Percentiles rank a stretch among this genome's conserved stretches.
phyloP scores from a whole-genome alignment of 2,797 vertebrate species.

The Lagocephalus sceleratus region DNA sequence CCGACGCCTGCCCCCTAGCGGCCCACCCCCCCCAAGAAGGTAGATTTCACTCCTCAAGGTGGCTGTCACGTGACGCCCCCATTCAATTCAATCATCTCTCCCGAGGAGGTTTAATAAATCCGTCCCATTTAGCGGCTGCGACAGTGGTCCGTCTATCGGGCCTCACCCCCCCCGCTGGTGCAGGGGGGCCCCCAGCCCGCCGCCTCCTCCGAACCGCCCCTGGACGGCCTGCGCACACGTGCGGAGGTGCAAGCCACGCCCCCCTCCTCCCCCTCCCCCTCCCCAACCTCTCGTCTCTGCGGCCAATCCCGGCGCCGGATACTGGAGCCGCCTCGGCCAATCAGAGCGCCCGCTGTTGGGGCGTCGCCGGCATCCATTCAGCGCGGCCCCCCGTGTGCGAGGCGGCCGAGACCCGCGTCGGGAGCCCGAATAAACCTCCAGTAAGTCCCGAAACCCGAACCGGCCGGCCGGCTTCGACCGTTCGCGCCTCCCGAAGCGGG shows the following conservation, averaged over 20 bases:
- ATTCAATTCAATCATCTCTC: constrained; percentile 6
- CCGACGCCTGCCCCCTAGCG: constrained; percentile 63
- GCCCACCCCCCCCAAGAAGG: constrained; percentile 9
- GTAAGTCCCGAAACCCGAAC: background rate
- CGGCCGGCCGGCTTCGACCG: no score
- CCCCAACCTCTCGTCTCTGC: no score
- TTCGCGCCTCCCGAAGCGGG: no score
- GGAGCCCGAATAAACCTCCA: constrained; percentile 14
- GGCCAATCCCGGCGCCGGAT: constrained; percentile 35
- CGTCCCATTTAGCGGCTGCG: constrained; percentile 28
- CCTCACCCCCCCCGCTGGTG: no score
- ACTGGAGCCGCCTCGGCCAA: constrained; percentile 30
- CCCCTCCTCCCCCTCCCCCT: no score
- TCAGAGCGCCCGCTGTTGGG: constrained; percentile 49
- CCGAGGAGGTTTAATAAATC: constrained; percentile 18
- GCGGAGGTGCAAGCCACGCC: constrained; percentile 27
- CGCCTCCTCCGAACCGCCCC: constrained; percentile 3
- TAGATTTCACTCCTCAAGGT: background rate
- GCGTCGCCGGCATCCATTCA: constrained; percentile 1
- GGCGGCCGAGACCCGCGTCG: no score
- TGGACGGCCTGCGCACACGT: constrained; percentile 32
- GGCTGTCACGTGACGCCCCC: constrained; percentile 10
- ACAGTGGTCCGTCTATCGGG: constrained; percentile 45
- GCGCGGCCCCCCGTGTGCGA: constrained; percentile 41
- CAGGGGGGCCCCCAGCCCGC: no score